These are phyloP conservation scores for Drosophila basisetae DNA, from an alignment of 2,888 invertebrate species.

Conservation along the genomic window DNA sequence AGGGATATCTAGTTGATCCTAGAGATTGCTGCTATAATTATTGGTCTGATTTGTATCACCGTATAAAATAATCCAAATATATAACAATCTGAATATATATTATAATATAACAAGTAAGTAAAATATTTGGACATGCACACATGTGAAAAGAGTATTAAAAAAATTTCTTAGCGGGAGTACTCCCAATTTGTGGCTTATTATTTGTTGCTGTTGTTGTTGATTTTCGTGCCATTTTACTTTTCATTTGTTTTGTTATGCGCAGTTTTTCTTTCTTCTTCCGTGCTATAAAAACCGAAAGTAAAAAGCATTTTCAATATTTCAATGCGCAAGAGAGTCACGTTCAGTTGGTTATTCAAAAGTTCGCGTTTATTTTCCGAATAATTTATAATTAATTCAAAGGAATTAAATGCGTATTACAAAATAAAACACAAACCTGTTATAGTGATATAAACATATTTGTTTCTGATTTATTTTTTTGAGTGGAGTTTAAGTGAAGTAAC, in stretches of 20 bases:
- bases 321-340: slow-evolving; percentile 81
- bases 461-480: slow-evolving; percentile 1
- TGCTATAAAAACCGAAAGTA: slow-evolving; percentile 85
- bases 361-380: slow-evolving; percentile 43
- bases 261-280: slow-evolving; percentile 79
- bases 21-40: neutral
- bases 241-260: slow-evolving; percentile 73
- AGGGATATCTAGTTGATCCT: neutral
- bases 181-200: slow-evolving; percentile 53
- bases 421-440: slow-evolving; percentile 1
- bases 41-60: neutral
- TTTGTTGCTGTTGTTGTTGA: slow-evolving; percentile 35
- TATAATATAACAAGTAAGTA: neutral
- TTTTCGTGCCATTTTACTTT: slow-evolving; percentile 65
- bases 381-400: slow-evolving; percentile 7
- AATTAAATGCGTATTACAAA: slow-evolving; percentile 17
- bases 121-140: neutral
- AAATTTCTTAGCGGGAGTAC: neutral
- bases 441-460: neutral
- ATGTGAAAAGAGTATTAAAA: slow-evolving; percentile 45
- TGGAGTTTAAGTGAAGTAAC: slow-evolving; percentile 22
- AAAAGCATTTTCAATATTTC: slow-evolving; percentile 84
- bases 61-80: neutral
- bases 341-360: slow-evolving; percentile 63
- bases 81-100: neutral